Base-by-base conservation (phyloP, 2,113 vertebrate genomes). In the Leptodactylus fuscus region DNA sequence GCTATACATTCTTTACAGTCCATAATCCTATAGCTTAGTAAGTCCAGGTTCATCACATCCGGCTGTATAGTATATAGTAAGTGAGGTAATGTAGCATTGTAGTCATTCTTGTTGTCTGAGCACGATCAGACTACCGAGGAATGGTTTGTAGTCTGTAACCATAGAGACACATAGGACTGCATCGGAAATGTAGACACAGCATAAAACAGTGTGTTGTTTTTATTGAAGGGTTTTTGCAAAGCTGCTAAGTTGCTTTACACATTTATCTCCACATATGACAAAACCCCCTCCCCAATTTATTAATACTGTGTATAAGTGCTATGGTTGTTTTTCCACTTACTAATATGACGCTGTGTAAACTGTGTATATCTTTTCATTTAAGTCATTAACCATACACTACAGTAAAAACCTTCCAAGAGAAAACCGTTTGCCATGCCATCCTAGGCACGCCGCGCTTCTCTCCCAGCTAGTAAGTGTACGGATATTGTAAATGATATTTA, bases 401-500 rank as follows among this genome's bases (percentile, higher is more conserved):
- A 65, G 13, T 36, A 24, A 55, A 38, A 78, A 62, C 53, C 77
- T 62, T 62, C 27, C 16, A 29, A 49, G 9, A 12, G 76, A 60
- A 18, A 79, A 24, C 38, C n/a, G 22, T 34, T 60, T 79, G 32
- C 51, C 76, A 60, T 62, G 20, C 49, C 41, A 51, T 67, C 49
- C 65, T 55, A 58, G 49, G n/a, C 67, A 71, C 65, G 29, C 24
- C 53, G 22, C 41, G 67, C 32, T 82, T 41, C 22, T 82, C 27
- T 71, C 81, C 49, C 51, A 73, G 48, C 34, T 55, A 58, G 67
- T 2, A 6, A 46, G 38, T 75, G 38, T 46, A 75, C 20, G 53
- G 27, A 75, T 83, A 60, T 83, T 83, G 82, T 65, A 83, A 75
- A 75, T 75, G 13, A 83, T 83, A 32, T 62, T 94, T 94, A 92